phyloP scores from a whole-genome alignment of 2,797 vertebrate genomes.

The Chelidonichthys spinosus region DNA sequence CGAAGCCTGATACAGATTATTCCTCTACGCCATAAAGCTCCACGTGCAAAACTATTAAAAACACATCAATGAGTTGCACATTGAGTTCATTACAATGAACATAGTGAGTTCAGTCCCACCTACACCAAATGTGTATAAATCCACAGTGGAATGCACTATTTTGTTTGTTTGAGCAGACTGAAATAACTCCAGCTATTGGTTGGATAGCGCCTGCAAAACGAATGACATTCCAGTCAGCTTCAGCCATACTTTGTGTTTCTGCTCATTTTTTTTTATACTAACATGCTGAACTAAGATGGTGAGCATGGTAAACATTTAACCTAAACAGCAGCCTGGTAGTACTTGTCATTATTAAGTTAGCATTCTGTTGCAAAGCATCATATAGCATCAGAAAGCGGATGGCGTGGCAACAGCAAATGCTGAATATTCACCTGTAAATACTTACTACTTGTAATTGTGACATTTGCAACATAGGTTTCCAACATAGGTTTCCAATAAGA shows the following conservation, averaged over 20 bases:
- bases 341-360: too few species aligned
- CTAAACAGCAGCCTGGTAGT: neutral
- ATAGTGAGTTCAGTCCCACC: neutral
- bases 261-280: neutral
- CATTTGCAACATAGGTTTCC: too few species aligned
- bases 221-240: neutral
- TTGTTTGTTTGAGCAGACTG: neutral
- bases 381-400: too few species aligned
- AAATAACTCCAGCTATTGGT: neutral
- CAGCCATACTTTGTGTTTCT: neutral
- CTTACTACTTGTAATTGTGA: too few species aligned
- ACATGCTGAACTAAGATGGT: neutral
- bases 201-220: neutral
- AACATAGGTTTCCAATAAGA: too few species aligned
- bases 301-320: neutral
- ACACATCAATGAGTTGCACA: slow-evolving; percentile 1
- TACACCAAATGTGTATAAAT: slow-evolving; percentile 6
- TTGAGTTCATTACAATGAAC: neutral
- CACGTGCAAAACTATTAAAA: slow-evolving; percentile 5
- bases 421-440: too few species aligned
- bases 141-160: neutral
- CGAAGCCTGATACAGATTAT: slow-evolving; percentile 18
- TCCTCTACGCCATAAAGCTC: slow-evolving; percentile 4
- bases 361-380: too few species aligned
- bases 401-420: too few species aligned